Evolutionary conservation across 2,888 invertebrate species (phyloP).

Genomic region (Drosophila multiciliata): DNA sequence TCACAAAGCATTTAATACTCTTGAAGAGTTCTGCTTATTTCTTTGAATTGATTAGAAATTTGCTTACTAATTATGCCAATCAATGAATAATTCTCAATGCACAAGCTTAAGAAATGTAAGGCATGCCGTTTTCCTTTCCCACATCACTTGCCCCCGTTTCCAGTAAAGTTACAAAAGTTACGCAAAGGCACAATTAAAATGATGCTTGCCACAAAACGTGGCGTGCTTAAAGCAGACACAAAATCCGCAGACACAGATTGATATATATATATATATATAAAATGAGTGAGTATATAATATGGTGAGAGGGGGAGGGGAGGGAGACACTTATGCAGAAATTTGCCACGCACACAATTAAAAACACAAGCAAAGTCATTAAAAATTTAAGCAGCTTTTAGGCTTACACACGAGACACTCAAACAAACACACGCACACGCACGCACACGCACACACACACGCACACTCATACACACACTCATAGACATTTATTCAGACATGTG

Average conservation of each 20-base stretch:
- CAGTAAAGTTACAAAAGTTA: slow-evolving; percentile 1
- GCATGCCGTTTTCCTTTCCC: not conserved
- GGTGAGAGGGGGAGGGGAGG: too few species aligned
- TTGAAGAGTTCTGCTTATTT: not conserved
- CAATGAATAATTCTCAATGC: not conserved
- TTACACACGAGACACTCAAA: slow-evolving; percentile 55
- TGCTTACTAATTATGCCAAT: not conserved
- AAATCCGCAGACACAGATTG: slow-evolving; percentile 4
- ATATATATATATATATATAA: not conserved
- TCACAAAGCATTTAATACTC: not conserved
- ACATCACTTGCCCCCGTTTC: too few species aligned
- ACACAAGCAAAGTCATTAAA: slow-evolving; percentile 80
- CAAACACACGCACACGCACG: slow-evolving; percentile 33
- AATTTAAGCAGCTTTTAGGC: slow-evolving; percentile 81
- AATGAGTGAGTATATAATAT: not conserved
- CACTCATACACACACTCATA: slow-evolving; percentile 30
- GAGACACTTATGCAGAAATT: slow-evolving; percentile 23
- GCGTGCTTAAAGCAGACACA: slow-evolving; percentile 1
- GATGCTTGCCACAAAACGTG: slow-evolving; percentile 1
- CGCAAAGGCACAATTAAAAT: slow-evolving; percentile 21
- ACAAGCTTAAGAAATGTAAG: not conserved
- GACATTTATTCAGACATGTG: slow-evolving; percentile 27
- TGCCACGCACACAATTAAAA: slow-evolving; percentile 73
- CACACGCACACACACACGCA: slow-evolving; percentile 36
- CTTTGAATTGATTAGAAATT: not conserved